Evolutionary conservation across 2,888 invertebrate species (phyloP), one percentile per base, ranked within the genome.

Genomic region (Standfussiana lucernea): DNA sequence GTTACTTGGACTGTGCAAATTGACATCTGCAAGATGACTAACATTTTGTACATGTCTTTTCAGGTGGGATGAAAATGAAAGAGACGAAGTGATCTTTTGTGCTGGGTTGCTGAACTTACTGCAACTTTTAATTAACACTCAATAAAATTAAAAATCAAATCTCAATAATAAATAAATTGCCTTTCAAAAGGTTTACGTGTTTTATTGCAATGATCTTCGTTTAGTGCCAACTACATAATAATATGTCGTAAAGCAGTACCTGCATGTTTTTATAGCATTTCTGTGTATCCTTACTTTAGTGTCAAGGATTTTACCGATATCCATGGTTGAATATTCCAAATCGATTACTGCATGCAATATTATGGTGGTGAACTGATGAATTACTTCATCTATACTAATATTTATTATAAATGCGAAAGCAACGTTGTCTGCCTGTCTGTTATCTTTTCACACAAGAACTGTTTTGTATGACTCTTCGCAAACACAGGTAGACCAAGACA

Each of bases 1-100:
- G 65, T 77, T 82, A 82, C 77, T 75, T 80, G 76, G 53, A 28
- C 42, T 76, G 77, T 59, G 68, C 79, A 71, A 83, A 82, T 80
- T 78, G 79, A 69, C 72, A 71, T 64, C 64, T 70, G 66, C 61
- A 70, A 72, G 72, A 75, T 77, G 64, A 75, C 40, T 71, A 75
- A 50, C 64, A 72, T 72, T 50, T 28, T 45, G 4, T 62, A 24
- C 56, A 61, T 70, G 68, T 74, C 62, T 64, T 73, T 79, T 62
- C 50, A 72, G 28, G 50, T 64, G 24, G 56, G 53, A 67, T 61
- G 32, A 74, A 61, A 59, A 67, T 61, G 32, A 74, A 61, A 72
- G 64, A 77, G 64, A 69, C 45, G 42, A 59, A 45, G n/a, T 15
- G 42, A 71, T 35, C 7, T 42, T 37, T 65, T 65, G 56, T 45